Conservation (phyloP, 2,888 invertebrate species). For the Orgyia antiqua region DNA sequence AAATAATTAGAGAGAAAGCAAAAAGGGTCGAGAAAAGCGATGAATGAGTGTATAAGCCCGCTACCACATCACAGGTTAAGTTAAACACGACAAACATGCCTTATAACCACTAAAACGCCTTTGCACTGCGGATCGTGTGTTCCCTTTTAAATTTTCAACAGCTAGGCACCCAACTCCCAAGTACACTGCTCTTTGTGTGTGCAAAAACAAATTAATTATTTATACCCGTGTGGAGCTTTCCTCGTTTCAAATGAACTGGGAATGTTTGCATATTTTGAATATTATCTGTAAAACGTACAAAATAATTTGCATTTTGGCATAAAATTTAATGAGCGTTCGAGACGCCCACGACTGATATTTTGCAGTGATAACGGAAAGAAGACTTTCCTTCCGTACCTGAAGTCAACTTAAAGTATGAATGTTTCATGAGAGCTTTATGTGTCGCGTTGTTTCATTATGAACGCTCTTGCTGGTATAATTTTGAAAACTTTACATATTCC, state of each 20-base stretch:
- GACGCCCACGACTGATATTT: slow-evolving; percentile 11
- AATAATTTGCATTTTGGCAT: slow-evolving; percentile 22
- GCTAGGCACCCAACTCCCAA: slow-evolving; percentile 36
- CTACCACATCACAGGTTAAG: too few relatives aligned
- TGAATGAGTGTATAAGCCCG: too few relatives aligned
- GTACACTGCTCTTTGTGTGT: slow-evolving; percentile 43
- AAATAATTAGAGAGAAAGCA: too few relatives aligned
- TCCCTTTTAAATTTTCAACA: slow-evolving; percentile 55
- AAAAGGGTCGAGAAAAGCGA: too few relatives aligned
- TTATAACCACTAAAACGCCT: slow-evolving; percentile 42
- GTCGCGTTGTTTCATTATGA: slow-evolving; percentile 1
- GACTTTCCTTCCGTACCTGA: slow-evolving; percentile 7
- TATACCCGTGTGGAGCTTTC: slow-evolving; percentile 36
- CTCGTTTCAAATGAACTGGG: slow-evolving; percentile 39
- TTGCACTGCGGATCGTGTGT: slow-evolving; percentile 31
- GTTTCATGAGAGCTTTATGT: slow-evolving; percentile 8
- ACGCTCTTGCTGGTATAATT: neutral
- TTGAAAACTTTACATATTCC: neutral
- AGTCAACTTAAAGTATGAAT: slow-evolving; percentile 1
- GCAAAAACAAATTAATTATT: slow-evolving; percentile 68
- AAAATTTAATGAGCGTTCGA: slow-evolving; percentile 19
- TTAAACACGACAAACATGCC: slow-evolving; percentile 27
- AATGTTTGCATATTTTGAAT: slow-evolving; percentile 38
- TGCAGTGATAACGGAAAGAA: slow-evolving; percentile 10
- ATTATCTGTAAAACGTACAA: slow-evolving; percentile 28